A percentile compares a stretch with the other conserved stretches of the same genome.
Conservation (phyloP, 2,888 invertebrate genomes). For the Ypsolopha scabrella region DNA sequence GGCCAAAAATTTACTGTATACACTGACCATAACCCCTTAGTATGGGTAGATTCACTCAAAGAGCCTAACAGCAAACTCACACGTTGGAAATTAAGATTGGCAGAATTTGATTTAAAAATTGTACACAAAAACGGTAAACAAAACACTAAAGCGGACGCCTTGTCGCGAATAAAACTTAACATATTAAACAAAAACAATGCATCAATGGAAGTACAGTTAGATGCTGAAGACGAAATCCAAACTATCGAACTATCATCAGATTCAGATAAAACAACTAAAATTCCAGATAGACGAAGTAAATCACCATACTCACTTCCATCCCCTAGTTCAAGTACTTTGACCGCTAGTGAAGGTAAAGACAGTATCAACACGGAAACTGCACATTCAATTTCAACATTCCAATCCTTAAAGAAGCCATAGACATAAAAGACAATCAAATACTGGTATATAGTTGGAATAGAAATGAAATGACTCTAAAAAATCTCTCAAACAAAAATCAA, state of each 20-base stretch:
- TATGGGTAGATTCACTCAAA: conserved; percentile 17
- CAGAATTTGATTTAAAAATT: conserved; percentile 25
- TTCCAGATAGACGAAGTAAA: background rate
- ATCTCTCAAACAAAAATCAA: conserved; percentile 15
- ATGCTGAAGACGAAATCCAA: background rate
- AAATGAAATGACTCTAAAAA: conserved; percentile 14
- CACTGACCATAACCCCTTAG: conserved; percentile 20
- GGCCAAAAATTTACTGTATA: conserved; percentile 21
- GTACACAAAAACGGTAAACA: conserved; percentile 19
- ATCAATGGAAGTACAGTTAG: background rate
- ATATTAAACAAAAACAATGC: background rate
- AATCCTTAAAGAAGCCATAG: conserved; percentile 19
- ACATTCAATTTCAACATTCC: conserved; percentile 10
- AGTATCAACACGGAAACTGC: background rate
- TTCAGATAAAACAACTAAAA: background rate
- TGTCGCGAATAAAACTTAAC: conserved; percentile 13
- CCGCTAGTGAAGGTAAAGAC: background rate
- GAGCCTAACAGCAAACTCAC: conserved; percentile 21
- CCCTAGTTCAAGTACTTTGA: background rate
- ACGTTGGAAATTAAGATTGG: conserved; percentile 22
- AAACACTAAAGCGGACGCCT: conserved; percentile 20
- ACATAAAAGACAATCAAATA: conserved; percentile 22
- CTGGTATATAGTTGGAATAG: conserved; percentile 13
- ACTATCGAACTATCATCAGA: background rate
- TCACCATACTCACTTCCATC: background rate